phyloP scores from a whole-genome alignment of 2,888 invertebrate genomes.

The Microplitis manilae region DNA sequence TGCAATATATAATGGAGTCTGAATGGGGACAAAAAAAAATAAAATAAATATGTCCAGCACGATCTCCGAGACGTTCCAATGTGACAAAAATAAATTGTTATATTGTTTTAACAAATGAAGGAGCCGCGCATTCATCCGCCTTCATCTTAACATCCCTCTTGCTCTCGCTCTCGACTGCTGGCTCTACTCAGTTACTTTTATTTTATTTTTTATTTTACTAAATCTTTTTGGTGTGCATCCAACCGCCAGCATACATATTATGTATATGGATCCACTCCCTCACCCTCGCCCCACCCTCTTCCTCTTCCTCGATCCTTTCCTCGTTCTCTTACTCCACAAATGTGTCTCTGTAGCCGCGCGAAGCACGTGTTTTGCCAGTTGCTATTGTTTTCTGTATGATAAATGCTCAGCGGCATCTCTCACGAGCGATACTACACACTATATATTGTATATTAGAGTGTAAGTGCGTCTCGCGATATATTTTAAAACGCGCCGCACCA shows the following conservation, averaged over 20 bases:
- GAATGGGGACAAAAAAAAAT: constrained; percentile 23
- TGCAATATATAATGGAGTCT: neutral
- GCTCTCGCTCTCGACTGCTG: constrained; percentile 30
- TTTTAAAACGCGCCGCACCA: constrained; percentile 34
- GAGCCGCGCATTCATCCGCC: constrained; percentile 54
- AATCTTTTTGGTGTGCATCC: constrained; percentile 37
- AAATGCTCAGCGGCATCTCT: constrained; percentile 59
- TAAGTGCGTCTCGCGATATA: constrained; percentile 23
- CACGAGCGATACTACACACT: constrained; percentile 29
- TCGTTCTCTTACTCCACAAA: constrained; percentile 42
- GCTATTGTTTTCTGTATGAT: constrained; percentile 72
- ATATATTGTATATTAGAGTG: neutral
- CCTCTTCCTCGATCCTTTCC: constrained; percentile 39
- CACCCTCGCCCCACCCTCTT: constrained; percentile 17
- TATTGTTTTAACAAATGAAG: constrained; percentile 70
- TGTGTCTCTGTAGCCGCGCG: constrained; percentile 67
- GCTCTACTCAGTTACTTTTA: constrained; percentile 34
- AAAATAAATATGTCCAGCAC: constrained; percentile 51
- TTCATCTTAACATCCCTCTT: constrained; percentile 20
- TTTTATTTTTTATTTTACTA: constrained; percentile 39
- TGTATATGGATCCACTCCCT: constrained; percentile 53
- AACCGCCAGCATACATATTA: constrained; percentile 55
- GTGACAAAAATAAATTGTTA: constrained; percentile 70
- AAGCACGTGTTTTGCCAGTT: constrained; percentile 72
- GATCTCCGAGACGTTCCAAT: constrained; percentile 61